Percentiles rank a stretch among this genome's conserved stretches.
These are phyloP conservation scores for Salminus brasiliensis DNA, from an alignment of 2,113 vertebrate species.

Conservation along the genomic window DNA sequence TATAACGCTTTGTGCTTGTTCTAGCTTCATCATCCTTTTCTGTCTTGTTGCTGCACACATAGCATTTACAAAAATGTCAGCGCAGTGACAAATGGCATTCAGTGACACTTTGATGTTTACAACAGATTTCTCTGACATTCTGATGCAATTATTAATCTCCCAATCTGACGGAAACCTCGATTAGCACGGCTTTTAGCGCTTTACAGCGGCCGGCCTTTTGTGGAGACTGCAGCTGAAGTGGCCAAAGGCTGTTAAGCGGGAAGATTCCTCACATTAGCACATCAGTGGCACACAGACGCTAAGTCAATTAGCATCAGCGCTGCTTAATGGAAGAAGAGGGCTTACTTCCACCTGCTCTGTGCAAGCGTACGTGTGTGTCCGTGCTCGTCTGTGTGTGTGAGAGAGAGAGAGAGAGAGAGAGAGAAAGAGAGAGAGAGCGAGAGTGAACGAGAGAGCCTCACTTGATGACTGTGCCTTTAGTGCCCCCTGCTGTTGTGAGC, in stretches of 20 bases:
- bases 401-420: neutral
- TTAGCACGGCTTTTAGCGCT: neutral
- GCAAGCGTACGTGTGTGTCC: neutral
- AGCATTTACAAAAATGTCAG: conserved; percentile 25
- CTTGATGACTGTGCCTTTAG: conserved; percentile 97
- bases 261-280: conserved; percentile 9
- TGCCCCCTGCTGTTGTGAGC: conserved; percentile 95
- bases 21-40: neutral
- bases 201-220: neutral
- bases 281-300: neutral
- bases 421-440: neutral
- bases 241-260: neutral
- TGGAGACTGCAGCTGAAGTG: neutral
- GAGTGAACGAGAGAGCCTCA: conserved; percentile 70
- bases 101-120: conserved; percentile 11
- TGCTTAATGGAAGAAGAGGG: neutral
- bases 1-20: neutral
- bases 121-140: neutral
- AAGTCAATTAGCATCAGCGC: conserved; percentile 8
- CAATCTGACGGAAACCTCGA: neutral
- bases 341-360: neutral
- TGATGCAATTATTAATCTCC: neutral
- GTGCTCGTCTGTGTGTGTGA: neutral
- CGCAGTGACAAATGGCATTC: conserved; percentile 13
- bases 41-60: neutral